A percentile compares a stretch with the other conserved stretches of the same genome.
Conservation (phyloP, 1,140 invertebrate species). For the Pseudomyrmex cubaensis region DNA sequence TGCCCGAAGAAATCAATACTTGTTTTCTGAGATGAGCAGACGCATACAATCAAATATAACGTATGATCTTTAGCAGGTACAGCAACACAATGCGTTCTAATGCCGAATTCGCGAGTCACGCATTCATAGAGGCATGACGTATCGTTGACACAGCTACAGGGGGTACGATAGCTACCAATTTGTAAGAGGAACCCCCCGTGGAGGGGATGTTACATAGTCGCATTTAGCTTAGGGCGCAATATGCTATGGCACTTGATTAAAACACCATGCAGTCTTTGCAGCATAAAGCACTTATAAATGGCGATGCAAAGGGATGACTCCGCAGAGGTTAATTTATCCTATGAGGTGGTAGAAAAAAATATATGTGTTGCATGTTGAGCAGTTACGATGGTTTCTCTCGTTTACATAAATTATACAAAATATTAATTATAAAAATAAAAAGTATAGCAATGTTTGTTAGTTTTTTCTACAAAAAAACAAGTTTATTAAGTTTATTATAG, state of each 20-base stretch:
- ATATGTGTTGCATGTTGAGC: not conserved
- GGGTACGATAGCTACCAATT: constrained; percentile 77
- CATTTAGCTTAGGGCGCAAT: constrained; percentile 79
- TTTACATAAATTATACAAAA: not conserved
- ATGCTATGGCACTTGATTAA: constrained; percentile 81
- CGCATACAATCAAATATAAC: constrained; percentile 15
- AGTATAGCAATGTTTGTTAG: too few species aligned
- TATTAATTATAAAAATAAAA: not conserved
- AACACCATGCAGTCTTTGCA: constrained; percentile 73
- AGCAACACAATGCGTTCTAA: constrained; percentile 62
- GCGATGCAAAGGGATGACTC: constrained; percentile 61
- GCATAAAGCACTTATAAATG: constrained; percentile 72
- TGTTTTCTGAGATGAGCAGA: constrained; percentile 5
- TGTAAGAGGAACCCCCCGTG: constrained; percentile 79
- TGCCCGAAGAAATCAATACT: not conserved
- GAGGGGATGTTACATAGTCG: constrained; percentile 66
- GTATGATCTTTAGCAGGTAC: constrained; percentile 39
- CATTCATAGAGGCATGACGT: constrained; percentile 72
- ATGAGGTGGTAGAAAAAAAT: constrained; percentile 31
- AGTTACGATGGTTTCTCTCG: not conserved
- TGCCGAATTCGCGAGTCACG: constrained; percentile 63
- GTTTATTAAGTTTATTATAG: too few species aligned
- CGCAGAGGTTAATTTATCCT: constrained; percentile 62
- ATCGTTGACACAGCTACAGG: constrained; percentile 76
- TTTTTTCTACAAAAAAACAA: too few species aligned